phyloP scores from a whole-genome alignment of 2,888 invertebrate species.

The Orchesellides sinensis region DNA sequence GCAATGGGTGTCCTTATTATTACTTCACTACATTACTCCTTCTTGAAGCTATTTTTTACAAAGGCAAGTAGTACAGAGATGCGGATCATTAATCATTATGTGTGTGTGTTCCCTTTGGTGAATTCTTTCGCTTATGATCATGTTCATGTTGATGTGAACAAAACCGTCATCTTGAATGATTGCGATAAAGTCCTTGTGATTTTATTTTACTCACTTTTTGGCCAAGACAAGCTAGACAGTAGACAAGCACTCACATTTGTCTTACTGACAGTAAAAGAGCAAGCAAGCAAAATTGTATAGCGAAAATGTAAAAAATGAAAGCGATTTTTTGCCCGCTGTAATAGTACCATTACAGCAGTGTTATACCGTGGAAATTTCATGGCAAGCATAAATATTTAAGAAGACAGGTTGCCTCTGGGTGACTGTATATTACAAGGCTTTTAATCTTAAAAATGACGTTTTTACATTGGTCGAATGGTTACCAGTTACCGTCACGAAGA shows the following conservation, averaged over 20 bases:
- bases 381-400: too few species aligned
- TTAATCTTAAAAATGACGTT: too few species aligned
- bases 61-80: slow-evolving; percentile 15
- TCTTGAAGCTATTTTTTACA: background rate
- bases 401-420: too few species aligned
- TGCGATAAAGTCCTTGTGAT: slow-evolving; percentile 37
- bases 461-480: too few species aligned
- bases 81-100: slow-evolving; percentile 50
- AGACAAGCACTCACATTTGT: slow-evolving; percentile 19
- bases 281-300: background rate
- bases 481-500: too few species aligned
- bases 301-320: background rate
- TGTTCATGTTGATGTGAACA: slow-evolving; percentile 41
- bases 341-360: too few species aligned
- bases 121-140: slow-evolving; percentile 38
- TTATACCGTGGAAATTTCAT: too few species aligned
- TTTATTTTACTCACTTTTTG: slow-evolving; percentile 13
- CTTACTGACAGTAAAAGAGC: background rate
- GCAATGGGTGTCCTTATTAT: too few species aligned
- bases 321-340: background rate
- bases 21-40: too few species aligned
- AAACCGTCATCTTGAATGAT: slow-evolving; percentile 28
- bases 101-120: slow-evolving; percentile 15
- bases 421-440: too few species aligned
- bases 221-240: background rate